Base-by-base conservation (phyloP, 2,888 invertebrate species). In the Uropetala carovei region DNA sequence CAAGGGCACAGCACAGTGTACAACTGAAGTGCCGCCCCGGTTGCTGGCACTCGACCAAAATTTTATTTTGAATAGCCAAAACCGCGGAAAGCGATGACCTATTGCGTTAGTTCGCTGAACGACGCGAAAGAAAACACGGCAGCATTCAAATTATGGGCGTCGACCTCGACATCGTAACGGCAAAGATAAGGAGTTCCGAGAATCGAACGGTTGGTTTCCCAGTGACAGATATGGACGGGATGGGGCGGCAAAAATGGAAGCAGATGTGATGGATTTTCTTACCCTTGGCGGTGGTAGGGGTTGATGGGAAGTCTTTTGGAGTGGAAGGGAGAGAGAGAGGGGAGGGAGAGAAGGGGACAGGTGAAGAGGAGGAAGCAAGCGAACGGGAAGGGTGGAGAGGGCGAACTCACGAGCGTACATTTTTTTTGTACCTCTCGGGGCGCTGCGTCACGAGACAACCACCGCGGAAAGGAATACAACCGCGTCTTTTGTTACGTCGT, bases 201-300 rank as follows among this genome's bases (percentile, higher is more conserved):
- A 82, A 82, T 82, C 82, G 30, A 82, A 82, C 82, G 82, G 82
- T 82, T 82, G 82, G 82, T 43, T 82, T 82, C 30, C 30, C 30
- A 16, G 82, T 16, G 16, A 43, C 30, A 43, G 30, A 18, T 8
- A 43, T 30, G 11, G 30, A 82, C 27, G 11, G 75, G 75, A 75
- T 18, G 7, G 75, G 13, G 75, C 22, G 64, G 30, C 27, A 22
- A 7, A 82, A 82, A 82, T 43, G 82, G 30, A 43, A 82, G 82
- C 82, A 82, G 82, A 82, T 82, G 82, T 43, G 43, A 16, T 30
- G 82, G 82, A 43, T 82, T 64, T 82, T 82, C 82, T 43, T 82
- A 30, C 3, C 22, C 81, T 13, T 64, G 13, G 64, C 64, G 22
- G n/a, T 16, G 9, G 8, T 10, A 22, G 68, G 68, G 68, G 68